A percentile compares a stretch with the other conserved stretches of the same genome.
Evolutionary conservation across 2,113 vertebrate species (phyloP).

Genomic region (Delphinus delphis): DNA sequence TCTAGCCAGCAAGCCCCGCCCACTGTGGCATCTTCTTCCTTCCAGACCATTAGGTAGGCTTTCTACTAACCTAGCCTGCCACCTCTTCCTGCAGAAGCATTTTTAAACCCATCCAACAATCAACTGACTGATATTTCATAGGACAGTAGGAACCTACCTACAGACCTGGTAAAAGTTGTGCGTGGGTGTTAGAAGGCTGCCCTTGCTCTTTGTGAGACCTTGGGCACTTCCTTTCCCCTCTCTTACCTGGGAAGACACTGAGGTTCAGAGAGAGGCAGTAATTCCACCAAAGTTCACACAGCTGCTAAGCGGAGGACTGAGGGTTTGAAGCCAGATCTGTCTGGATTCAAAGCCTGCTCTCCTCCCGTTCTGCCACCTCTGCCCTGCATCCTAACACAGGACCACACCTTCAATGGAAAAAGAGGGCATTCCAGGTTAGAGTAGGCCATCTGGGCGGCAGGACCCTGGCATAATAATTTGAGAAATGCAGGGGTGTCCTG

Average conservation of each 20-base stretch:
- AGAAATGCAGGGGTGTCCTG: not conserved
- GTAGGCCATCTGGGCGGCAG: too few species aligned
- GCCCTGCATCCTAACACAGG: not conserved
- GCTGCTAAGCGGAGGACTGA: not conserved
- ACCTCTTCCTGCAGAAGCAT: not conserved
- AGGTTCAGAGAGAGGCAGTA: not conserved
- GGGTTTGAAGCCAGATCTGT: not conserved
- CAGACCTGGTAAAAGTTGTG: not conserved
- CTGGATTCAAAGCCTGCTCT: not conserved
- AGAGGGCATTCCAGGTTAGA: too few species aligned
- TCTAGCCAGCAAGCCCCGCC: not conserved
- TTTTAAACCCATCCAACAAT: too few species aligned
- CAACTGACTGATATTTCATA: too few species aligned
- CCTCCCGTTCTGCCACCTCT: not conserved
- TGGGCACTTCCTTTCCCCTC: too few species aligned
- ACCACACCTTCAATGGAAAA: not conserved
- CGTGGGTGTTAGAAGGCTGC: accelerated
- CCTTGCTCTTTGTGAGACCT: not conserved
- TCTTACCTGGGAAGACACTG: not conserved
- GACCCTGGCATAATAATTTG: not conserved
- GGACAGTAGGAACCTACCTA: not conserved
- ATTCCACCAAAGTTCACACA: not conserved
- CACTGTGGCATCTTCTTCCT: not conserved
- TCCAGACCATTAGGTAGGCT: not conserved
- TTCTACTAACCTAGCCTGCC: not conserved